Base-by-base conservation (phyloP, 2,888 invertebrate species). In the Isoperla grammatica region DNA sequence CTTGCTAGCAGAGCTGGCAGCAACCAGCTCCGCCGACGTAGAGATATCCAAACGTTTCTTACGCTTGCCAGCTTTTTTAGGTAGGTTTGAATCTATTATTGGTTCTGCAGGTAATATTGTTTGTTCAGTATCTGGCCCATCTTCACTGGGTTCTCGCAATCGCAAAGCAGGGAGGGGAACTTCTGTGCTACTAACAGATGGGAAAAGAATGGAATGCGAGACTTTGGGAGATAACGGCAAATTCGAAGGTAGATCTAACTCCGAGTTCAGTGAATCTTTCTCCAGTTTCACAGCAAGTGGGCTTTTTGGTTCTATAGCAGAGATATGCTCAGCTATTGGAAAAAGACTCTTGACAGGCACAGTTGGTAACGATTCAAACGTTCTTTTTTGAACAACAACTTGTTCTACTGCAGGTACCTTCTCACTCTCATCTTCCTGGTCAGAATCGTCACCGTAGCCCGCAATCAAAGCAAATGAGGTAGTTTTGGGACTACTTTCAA, bases 391-490 rank as follows among this genome's bases (percentile, higher is more conserved):
- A 23, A 54, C 46, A 12, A 54, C 46, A 12, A 39, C 29, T 12
- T 45, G 57, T 29, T 17, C 39, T 19, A 35, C 55, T 13, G 9
- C 19, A 9, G 43, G 53, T 19, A 5, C 23, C 40, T 42, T 23
- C 19, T 40, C 17, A 9, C 48, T 57, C 23, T 71, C 72, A 22
- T 78, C 75, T 56, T 78, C 78, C 22, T 72, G 73, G 22, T 79
- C 79, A 0, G 78, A 77, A 64, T 80, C 79, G 62, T 80, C 78
- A 1, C 78, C 79, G 62, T 81, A 81, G 17, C 78, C 78, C n/a
- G 80, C 78, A 1, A 81, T 76, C 46, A 81, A 67, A 0, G 80
- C 78, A 64, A 79, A 63, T 8, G 66, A 61, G 53, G 59, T 56
- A 23, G 64, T 42, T 50, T 63, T 59, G 13, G 60, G 46, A 39